Evolutionary conservation across 2,888 invertebrate species (phyloP), one percentile per base, ranked within the genome.

Genomic region (Abrostola tripartita): DNA sequence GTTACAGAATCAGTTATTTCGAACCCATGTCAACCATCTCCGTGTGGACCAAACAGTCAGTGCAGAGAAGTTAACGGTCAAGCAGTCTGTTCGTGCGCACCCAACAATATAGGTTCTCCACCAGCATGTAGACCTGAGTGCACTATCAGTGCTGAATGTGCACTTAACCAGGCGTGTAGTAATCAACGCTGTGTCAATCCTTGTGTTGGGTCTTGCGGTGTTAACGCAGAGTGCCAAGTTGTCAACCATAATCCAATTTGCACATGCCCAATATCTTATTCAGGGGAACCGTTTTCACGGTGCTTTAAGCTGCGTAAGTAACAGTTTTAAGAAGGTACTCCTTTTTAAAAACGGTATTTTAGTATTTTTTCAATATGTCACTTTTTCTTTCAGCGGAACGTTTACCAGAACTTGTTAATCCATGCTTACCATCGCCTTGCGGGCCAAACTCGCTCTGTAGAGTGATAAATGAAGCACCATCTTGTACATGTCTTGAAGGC

Each of bases 391-490:
- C 83, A 96, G 95, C 95, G 73, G 95, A 95, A 84, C 92, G 90
- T 61, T 82, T 92, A 68, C 90, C 94, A 63, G 88, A 93, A 57
- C 90, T 92, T 37, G 87, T 94, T 64, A 96, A 97, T 81, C 97
- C 97, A 4, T 98, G 98, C 81, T 95, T 95, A 61, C 97, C 97
- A 53, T 96, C 97, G 50, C 98, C 97, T 5, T 98, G 98, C 85
- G 98, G 98, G 10, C 96, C 97, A 0, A 96, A 97, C 83, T 95
- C 97, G 0, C 95, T 97, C 78, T 98, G 97, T 83, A 95, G 95
- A 86, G 95, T 96, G 62, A 88, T 95, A 10, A 96, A 97, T 69
- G 96, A 96, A 72, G 95, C 96, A 8, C 97, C 97, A 5, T 96
- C 97, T 0, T 98, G 98, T 82, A 97, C 97, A 41, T 98, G 98